A percentile compares a stretch with the other conserved stretches of the same genome.
These are phyloP conservation scores for Chionis minor DNA, from an alignment of 2,113 vertebrate species.

Conservation along the genomic window DNA sequence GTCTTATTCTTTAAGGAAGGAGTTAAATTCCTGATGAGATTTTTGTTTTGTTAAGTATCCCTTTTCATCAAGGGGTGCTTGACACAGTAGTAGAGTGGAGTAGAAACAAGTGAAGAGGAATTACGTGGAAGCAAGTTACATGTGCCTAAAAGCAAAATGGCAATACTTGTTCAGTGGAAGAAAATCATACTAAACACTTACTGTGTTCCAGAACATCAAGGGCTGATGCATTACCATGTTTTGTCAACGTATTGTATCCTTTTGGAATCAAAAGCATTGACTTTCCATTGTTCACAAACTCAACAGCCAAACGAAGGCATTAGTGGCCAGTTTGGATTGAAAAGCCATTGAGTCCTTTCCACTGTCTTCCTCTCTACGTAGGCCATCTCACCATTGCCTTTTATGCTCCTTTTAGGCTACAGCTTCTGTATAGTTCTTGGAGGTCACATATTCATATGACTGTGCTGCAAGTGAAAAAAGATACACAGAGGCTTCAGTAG, in stretches of 20 bases:
- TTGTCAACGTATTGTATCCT: neutral
- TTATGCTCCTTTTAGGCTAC: neutral
- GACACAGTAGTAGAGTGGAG: neutral
- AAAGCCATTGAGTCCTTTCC: neutral
- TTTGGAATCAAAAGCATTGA: neutral
- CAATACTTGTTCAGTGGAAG: neutral
- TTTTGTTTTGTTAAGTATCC: neutral
- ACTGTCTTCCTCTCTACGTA: neutral
- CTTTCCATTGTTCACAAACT: neutral
- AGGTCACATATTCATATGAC: neutral
- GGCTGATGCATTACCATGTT: neutral
- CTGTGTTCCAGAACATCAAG: neutral
- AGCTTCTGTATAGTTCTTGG: neutral
- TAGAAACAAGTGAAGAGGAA: neutral
- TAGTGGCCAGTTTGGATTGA: neutral
- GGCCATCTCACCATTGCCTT: neutral
- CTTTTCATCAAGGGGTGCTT: neutral
- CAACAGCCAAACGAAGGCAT: neutral
- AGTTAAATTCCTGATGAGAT: slow-evolving; percentile 9
- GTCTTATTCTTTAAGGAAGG: slow-evolving; percentile 15
- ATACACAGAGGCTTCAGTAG: neutral
- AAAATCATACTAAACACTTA: neutral
- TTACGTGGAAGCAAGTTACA: neutral
- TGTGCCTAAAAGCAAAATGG: neutral
- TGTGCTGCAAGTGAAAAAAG: neutral